Evolutionary conservation across 2,888 invertebrate genomes (phyloP).

Genomic region (Melieria omissa): DNA sequence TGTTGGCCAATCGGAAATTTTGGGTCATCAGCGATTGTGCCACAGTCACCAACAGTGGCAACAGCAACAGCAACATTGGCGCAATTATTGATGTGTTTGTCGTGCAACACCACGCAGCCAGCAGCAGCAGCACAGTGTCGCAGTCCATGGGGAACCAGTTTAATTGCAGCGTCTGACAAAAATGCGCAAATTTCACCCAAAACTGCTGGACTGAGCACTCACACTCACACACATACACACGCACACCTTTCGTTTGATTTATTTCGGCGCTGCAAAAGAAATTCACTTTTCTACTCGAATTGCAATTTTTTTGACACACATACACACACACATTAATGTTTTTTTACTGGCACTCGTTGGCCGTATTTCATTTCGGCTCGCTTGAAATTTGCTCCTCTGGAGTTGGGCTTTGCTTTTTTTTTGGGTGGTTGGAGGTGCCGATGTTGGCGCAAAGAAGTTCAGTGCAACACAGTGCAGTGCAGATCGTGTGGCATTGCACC

Average conservation of each 20-base stretch:
- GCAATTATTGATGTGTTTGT: neutral
- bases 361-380: neutral
- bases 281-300: conserved; percentile 24
- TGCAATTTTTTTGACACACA: neutral
- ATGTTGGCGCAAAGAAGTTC: neutral
- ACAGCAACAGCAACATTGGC: neutral
- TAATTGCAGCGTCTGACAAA: conserved; percentile 47
- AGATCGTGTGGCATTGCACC: neutral
- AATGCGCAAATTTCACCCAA: too few relatives aligned
- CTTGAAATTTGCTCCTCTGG: neutral
- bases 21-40: conserved; percentile 24
- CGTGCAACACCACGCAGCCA: conserved; percentile 35
- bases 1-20: conserved; percentile 3
- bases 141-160: conserved; percentile 55
- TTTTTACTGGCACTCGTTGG: neutral
- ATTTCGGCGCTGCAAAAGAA: conserved; percentile 15
- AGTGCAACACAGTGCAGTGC: neutral
- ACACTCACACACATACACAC: neutral
- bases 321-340: neutral
- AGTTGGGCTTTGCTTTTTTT: conserved; percentile 14
- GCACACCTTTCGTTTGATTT: neutral
- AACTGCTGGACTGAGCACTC: neutral
- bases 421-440: neutral
- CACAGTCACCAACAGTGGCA: neutral
- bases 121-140: conserved; percentile 15